Evolutionary conservation across 2,888 invertebrate species (phyloP).

Genomic region (Palloptera scutellata): DNA sequence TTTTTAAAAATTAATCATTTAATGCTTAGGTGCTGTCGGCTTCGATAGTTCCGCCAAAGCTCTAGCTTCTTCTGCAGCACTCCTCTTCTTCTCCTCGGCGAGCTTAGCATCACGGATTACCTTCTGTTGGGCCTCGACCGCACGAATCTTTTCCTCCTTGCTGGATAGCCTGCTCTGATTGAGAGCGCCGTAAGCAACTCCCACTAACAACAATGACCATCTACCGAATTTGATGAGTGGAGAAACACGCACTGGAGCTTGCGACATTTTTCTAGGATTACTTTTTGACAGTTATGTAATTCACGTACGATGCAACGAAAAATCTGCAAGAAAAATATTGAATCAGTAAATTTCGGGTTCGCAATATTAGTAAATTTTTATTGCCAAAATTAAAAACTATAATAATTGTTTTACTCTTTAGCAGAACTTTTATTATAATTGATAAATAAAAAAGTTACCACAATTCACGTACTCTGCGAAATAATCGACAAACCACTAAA

Average conservation of each 20-base stretch:
- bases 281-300: slow-evolving; percentile 53
- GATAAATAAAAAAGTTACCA: slow-evolving; percentile 30
- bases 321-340: slow-evolving; percentile 41
- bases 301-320: slow-evolving; percentile 35
- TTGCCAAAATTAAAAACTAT: background rate
- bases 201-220: slow-evolving; percentile 79
- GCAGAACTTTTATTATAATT: background rate
- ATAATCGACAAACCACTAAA: slow-evolving; percentile 21
- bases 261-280: slow-evolving; percentile 52
- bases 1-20: slow-evolving; percentile 15
- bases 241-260: slow-evolving; percentile 78
- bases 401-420: slow-evolving; percentile 1
- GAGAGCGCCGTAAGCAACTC: slow-evolving; percentile 79
- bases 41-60: slow-evolving; percentile 51
- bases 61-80: slow-evolving; percentile 64
- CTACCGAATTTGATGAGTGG: slow-evolving; percentile 84
- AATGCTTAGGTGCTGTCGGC: slow-evolving; percentile 34
- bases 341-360: background rate
- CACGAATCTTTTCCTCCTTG: slow-evolving; percentile 72
- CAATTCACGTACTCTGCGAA: slow-evolving; percentile 26
- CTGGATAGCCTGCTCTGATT: slow-evolving; percentile 75
- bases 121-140: slow-evolving; percentile 74
- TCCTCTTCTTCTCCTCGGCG: slow-evolving; percentile 75
- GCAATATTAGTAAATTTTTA: background rate
- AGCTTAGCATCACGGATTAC: slow-evolving; percentile 74